Evolutionary conservation across 2,888 invertebrate species (phyloP).

Genomic region (Syrista parreyssii): DNA sequence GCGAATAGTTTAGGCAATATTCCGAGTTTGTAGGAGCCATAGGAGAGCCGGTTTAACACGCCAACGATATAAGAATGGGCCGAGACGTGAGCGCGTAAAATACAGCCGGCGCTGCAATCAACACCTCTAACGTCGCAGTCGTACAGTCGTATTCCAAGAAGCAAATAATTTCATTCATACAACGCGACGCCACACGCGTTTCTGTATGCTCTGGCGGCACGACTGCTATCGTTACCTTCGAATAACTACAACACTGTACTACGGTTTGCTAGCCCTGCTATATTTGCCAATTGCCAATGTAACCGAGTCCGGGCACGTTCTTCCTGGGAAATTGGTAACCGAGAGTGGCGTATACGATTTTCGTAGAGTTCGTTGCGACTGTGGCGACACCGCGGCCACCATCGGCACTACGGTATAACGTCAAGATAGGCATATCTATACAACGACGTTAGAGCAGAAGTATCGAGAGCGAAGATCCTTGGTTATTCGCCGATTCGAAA

Average conservation of each 20-base stretch:
- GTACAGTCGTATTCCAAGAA: conserved; percentile 57
- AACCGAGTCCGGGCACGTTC: conserved; percentile 2
- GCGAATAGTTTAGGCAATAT: conserved; percentile 39
- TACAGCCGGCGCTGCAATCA: conserved; percentile 65
- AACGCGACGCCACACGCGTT: conserved; percentile 51
- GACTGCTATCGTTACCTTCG: conserved; percentile 59
- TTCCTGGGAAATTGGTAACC: conserved; percentile 3
- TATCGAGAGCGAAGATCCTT: background rate
- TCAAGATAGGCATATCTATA: background rate
- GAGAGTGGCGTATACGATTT: background rate
- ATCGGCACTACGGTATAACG: background rate
- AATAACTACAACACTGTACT: conserved; percentile 45
- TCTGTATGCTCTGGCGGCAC: conserved; percentile 55
- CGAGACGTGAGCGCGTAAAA: conserved; percentile 54
- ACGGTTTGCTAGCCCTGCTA: background rate
- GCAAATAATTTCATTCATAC: conserved; percentile 65
- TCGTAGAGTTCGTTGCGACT: background rate
- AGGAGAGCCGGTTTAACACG: conserved; percentile 56
- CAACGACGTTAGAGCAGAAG: background rate
- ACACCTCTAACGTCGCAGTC: conserved; percentile 40
- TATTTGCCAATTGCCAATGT: background rate
- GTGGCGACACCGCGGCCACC: background rate
- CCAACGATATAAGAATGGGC: conserved; percentile 59
- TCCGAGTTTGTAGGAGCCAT: conserved; percentile 57
- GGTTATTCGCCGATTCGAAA: background rate